These are phyloP conservation scores for Meriones unguiculatus DNA, from an alignment of 2,113 vertebrate genomes.

Conservation along the genomic window DNA sequence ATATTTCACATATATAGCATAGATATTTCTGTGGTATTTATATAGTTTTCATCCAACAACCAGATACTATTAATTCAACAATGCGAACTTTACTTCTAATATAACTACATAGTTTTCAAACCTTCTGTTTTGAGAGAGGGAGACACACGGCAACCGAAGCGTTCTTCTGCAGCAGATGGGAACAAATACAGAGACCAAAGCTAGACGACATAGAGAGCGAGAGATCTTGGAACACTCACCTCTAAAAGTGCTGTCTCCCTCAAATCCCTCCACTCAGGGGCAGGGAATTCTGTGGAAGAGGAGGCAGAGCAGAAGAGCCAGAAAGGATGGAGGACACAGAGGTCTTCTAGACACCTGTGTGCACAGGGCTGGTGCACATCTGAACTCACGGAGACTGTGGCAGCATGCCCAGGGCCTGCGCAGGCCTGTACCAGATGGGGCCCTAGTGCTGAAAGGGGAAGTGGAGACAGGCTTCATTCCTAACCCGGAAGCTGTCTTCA, in stretches of 20 bases:
- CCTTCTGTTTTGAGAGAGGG: background rate
- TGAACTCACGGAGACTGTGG: background rate
- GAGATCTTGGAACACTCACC: background rate
- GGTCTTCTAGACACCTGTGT: background rate
- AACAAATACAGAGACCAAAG: too few relatives aligned
- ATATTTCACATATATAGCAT: background rate
- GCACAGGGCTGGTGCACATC: background rate
- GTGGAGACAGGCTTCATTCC: background rate
- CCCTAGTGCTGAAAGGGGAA: background rate
- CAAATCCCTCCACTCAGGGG: background rate
- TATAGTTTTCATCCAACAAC: background rate
- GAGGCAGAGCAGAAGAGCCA: background rate
- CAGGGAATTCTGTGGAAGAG: background rate
- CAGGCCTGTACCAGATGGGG: background rate
- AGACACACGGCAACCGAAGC: background rate
- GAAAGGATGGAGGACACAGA: background rate
- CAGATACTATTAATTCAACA: constrained; percentile 18
- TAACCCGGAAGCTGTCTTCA: background rate
- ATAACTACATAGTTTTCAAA: too few relatives aligned
- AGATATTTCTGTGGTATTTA: background rate
- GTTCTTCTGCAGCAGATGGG: background rate
- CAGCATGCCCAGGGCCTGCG: background rate
- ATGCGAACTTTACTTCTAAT: background rate
- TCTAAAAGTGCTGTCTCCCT: background rate
- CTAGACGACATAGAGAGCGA: background rate